Evolutionary conservation across 2,797 vertebrate species (phyloP), one percentile per base, ranked within the genome.

Genomic region (Scolopax bukidnonensis): DNA sequence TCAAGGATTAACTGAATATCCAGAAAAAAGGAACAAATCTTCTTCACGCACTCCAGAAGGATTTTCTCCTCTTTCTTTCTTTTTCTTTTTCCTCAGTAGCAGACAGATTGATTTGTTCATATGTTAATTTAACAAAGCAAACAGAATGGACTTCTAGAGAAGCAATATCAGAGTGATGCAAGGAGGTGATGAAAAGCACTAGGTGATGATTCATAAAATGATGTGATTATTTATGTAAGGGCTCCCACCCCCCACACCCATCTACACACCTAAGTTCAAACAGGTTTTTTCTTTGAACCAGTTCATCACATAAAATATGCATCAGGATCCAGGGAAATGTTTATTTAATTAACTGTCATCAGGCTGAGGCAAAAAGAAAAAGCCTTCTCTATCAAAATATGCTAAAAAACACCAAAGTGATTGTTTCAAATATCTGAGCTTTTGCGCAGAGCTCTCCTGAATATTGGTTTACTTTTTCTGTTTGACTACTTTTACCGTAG

Each of bases 341-440:
- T 96, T 89, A 69, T 90, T 97, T 96, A 94, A 95, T 96, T 93
- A 95, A 92, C 88, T 94, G 87, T 73, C 92, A 80, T 80, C 69
- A 63, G 65, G 59, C 65, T 89, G 86, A 92, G 75, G 91, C 67
- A 92, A 90, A 90, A 95, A 74, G 45, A 30, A 91, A 84, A 83
- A 87, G 8, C 16, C 40, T 85, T 15, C 59, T 76, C 68, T 54
- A 90, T 91, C 77, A 94, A 95, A 95, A 95, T 67, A 85, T 13
- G 61, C 75, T 94, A 83, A 92, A 96, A 96, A 91, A 59, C 65
- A 95, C 77, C 67, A 92, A 91, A 95, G 76, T 33, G 67, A 33
- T 54, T 54, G 38, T 73, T 68, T 83, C 79, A 71, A 70, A 50
- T 75, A 82, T 36, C 81, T 59, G 65, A 85, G 77, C 27, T 65